Evolutionary conservation across 1,140 invertebrate species (phyloP).

Genomic region (Bactericera cockerelli): DNA sequence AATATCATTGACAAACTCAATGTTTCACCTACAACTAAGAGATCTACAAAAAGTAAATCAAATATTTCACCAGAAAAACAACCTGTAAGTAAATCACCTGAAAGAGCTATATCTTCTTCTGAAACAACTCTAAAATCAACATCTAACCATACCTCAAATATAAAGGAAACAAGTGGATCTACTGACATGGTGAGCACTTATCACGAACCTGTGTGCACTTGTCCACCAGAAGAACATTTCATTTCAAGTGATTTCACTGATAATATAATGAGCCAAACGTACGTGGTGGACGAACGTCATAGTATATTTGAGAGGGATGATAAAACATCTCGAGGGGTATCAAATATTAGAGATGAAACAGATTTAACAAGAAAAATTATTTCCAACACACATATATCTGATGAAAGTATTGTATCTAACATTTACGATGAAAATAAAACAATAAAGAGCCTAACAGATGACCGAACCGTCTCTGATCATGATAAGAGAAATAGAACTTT

Average conservation of each 20-base stretch:
- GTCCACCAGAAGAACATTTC: not conserved
- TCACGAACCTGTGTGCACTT: not conserved
- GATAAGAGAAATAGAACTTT: not conserved
- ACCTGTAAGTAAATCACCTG: not conserved
- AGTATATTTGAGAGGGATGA: not conserved
- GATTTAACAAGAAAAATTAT: conserved; percentile 4
- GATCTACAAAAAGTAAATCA: not conserved
- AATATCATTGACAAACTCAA: not conserved
- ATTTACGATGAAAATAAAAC: not conserved
- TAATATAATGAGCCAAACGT: conserved; percentile 2
- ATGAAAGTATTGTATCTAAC: not conserved
- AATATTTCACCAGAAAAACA: not conserved
- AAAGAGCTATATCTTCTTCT: not conserved
- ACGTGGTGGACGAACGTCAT: not conserved
- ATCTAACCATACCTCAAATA: not conserved
- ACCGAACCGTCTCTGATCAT: not conserved
- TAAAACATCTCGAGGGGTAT: not conserved
- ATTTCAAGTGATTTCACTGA: not conserved
- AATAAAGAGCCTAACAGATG: not conserved
- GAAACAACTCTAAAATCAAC: not conserved
- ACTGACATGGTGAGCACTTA: not conserved
- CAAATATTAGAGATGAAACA: not conserved
- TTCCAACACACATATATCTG: not conserved
- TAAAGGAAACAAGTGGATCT: not conserved
- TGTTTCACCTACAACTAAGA: not conserved